phyloP scores from a whole-genome alignment of 2,113 vertebrate species.

The Ailurus styani region DNA sequence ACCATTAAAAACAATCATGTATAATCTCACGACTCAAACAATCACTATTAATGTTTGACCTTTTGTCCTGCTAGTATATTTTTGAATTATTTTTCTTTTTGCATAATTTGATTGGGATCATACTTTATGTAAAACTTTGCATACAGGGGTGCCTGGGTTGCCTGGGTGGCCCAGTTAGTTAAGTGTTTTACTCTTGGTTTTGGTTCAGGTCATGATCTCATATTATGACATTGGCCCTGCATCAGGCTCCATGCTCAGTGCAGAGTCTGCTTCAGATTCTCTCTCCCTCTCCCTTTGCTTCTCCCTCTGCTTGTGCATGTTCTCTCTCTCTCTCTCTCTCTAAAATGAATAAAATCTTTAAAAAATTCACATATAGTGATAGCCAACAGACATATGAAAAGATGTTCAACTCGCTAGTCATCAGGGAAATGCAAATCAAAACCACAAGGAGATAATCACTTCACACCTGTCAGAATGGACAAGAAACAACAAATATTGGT shows the following conservation, averaged over 20 bases:
- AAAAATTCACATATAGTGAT: not conserved
- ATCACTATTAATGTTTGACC: not conserved
- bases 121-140: not conserved
- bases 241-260: not conserved
- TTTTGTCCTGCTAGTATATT: not conserved
- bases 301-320: not conserved
- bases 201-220: not conserved
- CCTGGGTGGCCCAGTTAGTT: not conserved
- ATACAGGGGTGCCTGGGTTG: not conserved
- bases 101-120: not conserved
- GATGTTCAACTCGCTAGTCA: not conserved
- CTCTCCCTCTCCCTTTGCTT: not conserved
- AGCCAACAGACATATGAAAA: not conserved
- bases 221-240: not conserved
- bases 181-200: not conserved
- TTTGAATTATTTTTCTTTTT: not conserved
- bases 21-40: not conserved
- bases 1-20: not conserved
- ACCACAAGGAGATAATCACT: not conserved
- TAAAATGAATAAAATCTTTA: not conserved
- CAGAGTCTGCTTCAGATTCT: not conserved
- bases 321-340: not conserved
- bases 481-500: not conserved
- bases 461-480: not conserved
- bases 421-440: not conserved